Evolutionary conservation across 2,113 vertebrate genomes (phyloP).

Genomic region (Salvator merianae): DNA sequence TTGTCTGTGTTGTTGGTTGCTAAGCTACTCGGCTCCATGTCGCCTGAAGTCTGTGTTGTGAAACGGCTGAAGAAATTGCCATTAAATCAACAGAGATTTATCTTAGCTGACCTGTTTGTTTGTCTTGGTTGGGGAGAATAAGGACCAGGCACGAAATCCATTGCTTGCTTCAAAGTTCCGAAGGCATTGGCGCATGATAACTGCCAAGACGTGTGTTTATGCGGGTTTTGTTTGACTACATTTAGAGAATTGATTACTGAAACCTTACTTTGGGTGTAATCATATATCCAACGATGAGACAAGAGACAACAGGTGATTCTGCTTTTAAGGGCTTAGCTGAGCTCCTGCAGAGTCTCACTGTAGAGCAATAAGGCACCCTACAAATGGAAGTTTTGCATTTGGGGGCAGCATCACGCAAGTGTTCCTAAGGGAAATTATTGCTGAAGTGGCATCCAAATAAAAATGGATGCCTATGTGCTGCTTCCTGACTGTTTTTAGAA

Average conservation of each 20-base stretch:
- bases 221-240: too few species aligned
- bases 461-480: too few species aligned
- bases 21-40: background rate
- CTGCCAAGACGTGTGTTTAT: background rate
- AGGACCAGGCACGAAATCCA: background rate
- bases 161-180: background rate
- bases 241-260: background rate
- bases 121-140: background rate
- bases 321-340: too few species aligned
- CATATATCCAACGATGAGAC: too few species aligned
- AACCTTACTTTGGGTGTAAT: background rate
- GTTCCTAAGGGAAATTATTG: too few species aligned
- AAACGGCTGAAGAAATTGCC: background rate
- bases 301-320: too few species aligned
- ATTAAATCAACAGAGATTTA: conserved; percentile 2
- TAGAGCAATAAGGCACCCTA: too few species aligned
- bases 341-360: too few species aligned
- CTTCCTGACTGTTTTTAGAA: too few species aligned
- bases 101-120: background rate
- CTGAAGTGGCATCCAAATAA: too few species aligned
- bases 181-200: background rate
- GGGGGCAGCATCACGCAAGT: too few species aligned
- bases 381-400: too few species aligned
- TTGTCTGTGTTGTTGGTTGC: conserved; percentile 14
- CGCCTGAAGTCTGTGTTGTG: background rate